Evolutionary conservation across 1,140 invertebrate species (phyloP), one percentile per base, ranked within the genome.

Genomic region (Drosophila dunni): DNA sequence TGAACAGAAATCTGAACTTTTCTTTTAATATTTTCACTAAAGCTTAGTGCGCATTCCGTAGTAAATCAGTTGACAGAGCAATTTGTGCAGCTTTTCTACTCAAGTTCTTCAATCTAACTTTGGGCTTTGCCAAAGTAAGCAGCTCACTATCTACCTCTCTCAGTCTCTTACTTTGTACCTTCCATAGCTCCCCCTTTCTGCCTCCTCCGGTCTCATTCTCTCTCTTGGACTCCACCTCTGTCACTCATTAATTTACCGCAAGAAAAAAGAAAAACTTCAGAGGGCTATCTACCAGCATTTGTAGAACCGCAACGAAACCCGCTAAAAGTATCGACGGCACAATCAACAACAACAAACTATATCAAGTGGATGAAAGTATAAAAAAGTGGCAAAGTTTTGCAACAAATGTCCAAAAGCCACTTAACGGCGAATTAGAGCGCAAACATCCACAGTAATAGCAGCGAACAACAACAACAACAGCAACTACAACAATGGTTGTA

Each of bases 401-500:
- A 82, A 74, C 82, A 86, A 86, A 86, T 88, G 83, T 88, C 82
- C 83, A 82, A 86, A 86, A 86, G 82, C 82, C 82, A 86, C 82
- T 86, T 86, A 86, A 86, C 83, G 71, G 83, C 82, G 83, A 88
- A 86, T 86, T 86, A 86, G 82, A 82, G 82, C 82, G 65, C 65
- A 70, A 78, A 56, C 60, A 86, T 72, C 72, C 67, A 82, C 78
- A 81, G 54, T 44, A 78, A 65, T 65, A 65, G 36, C 44, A 79
- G 56, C 51, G 4, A 40, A 20, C 40, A 54, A 36, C 15, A 40
- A 34, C 42, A 65, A 58, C 56, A 44, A 53, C 66, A 51, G 20
- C 54, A 61, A 46, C 29, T 13, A 10, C 10, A 13, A 20, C 24
- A 61, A 29, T 50, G 40, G 46, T 29, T 24, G 40, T 29, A 64